Evolutionary conservation across 2,888 invertebrate genomes (phyloP), one percentile per base, ranked within the genome.

Genomic region (Coecobrya sp.): DNA sequence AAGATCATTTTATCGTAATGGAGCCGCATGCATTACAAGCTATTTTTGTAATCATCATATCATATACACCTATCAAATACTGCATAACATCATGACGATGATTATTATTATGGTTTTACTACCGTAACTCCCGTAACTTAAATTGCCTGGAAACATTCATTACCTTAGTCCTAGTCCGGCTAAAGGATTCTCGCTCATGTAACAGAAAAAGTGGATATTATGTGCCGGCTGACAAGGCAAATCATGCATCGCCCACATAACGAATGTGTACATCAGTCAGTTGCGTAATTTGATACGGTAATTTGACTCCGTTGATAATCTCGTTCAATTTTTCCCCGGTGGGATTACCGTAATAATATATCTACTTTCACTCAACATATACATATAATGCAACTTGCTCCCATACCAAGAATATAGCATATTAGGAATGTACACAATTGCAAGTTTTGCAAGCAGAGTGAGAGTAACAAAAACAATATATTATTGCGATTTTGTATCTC

Each of bases 271-370:
- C 55, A 73, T 42, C 45, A 22, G 42, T 65, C 62, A 62, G 22
- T 22, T 62, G 62, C 70, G 68, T 70, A 88, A 88, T 79, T 70
- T 42, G 81, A 88, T 65, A 81, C 65, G 42, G 88, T 79, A 65
- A 88, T 88, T 88, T 59, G 88, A 88, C 62, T 88, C 62, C 30
- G 25, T 27, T 65, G 62, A 59, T 88, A 88, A 88, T 89, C 89
- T 65, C 89, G 68, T 81, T 68, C 89, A 89, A 68, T 68, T 81
- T 82, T 89, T 36, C 52, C 65, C 27, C 86, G 30, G 16, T 86
- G 86, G 52, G 70, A 86, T 42, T 52, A 27, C 65, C 25, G 22
- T 19, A 70, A 52, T 52, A 52, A 30, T 27, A 79, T 76, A 76
- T 30, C 16, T 27, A 65, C 13, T 68, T 68, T 68, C 68, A 27